Percentiles rank a stretch among this genome's conserved stretches.
Conservation (phyloP, 2,888 invertebrate species). For the Spilosoma lubricipeda region DNA sequence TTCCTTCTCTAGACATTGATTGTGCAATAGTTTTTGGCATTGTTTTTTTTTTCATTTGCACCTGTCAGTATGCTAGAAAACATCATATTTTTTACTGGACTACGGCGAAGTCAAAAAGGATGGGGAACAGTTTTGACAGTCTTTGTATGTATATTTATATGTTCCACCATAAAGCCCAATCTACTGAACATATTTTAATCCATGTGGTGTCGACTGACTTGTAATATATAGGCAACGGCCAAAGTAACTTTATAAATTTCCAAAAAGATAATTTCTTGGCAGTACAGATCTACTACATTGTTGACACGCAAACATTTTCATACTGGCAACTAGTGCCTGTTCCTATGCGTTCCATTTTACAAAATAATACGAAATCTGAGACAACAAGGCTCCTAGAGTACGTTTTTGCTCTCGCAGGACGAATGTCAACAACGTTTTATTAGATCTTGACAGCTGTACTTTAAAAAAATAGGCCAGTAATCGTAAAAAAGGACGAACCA, state of each 20-base stretch:
- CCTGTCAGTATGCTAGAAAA: not conserved
- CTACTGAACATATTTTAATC: too few species aligned
- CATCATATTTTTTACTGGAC: not conserved
- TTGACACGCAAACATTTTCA: too few species aligned
- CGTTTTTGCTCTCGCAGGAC: not conserved
- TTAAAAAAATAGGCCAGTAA: constrained; percentile 48
- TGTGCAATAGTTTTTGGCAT: not conserved
- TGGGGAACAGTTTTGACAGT: too few species aligned
- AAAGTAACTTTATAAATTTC: not conserved
- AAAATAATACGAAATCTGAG: not conserved
- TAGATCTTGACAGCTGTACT: constrained; percentile 14
- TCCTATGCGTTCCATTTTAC: too few species aligned
- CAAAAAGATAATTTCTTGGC: not conserved
- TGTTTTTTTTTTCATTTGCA: not conserved
- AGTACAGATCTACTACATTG: too few species aligned
- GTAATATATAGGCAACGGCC: too few species aligned
- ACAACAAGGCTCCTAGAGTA: not conserved
- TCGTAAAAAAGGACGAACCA: constrained; percentile 42
- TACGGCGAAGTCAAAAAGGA: too few species aligned
- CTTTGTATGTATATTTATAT: too few species aligned
- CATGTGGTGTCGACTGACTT: too few species aligned
- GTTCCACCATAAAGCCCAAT: too few species aligned
- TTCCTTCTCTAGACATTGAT: constrained; percentile 5
- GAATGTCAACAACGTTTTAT: not conserved
- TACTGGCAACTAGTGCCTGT: too few species aligned